A percentile compares a stretch with the other conserved stretches of the same genome.
Conservation (phyloP, 2,113 vertebrate genomes). For the Capreolus pygargus region DNA sequence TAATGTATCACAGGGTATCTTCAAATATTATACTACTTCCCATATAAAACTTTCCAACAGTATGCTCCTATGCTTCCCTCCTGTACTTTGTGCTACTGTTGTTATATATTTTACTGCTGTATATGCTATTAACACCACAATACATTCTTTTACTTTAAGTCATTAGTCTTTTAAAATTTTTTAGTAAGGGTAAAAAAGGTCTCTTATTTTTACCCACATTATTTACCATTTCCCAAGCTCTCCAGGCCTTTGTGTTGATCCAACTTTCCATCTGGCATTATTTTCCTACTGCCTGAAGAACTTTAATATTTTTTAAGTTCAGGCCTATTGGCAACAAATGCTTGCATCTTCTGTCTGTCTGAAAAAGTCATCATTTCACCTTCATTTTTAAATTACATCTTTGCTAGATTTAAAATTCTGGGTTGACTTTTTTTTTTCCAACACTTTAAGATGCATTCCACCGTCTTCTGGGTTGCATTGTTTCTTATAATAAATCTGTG, state of each 20-base stretch:
- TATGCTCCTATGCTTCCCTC: not conserved
- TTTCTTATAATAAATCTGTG: not conserved
- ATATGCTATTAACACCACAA: not conserved
- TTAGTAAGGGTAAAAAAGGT: not conserved
- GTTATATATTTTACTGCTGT: not conserved
- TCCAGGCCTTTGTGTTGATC: constrained; percentile 2
- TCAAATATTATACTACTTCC: not conserved
- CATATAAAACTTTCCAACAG: not conserved
- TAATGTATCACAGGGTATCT: not conserved
- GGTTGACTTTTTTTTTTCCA: not conserved
- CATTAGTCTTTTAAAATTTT: not conserved
- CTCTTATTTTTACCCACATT: constrained; percentile 12
- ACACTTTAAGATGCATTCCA: not conserved
- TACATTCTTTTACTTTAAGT: constrained; percentile 1
- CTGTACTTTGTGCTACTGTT: not conserved
- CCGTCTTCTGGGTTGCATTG: not conserved
- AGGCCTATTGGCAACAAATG: not conserved
- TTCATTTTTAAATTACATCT: constrained; percentile 19
- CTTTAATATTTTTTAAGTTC: constrained; percentile 12
- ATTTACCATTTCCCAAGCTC: constrained; percentile 17
- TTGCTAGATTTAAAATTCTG: constrained; percentile 20
- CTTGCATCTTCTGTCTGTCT: constrained; percentile 32
- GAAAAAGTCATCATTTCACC: constrained; percentile 49
- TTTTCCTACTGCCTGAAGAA: constrained; percentile 4
- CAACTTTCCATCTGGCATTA: constrained; percentile 43